Percentiles rank a stretch among this genome's conserved stretches.
Evolutionary conservation across 1,140 invertebrate genomes (phyloP).

Genomic region (Centruroides sculpturatus): DNA sequence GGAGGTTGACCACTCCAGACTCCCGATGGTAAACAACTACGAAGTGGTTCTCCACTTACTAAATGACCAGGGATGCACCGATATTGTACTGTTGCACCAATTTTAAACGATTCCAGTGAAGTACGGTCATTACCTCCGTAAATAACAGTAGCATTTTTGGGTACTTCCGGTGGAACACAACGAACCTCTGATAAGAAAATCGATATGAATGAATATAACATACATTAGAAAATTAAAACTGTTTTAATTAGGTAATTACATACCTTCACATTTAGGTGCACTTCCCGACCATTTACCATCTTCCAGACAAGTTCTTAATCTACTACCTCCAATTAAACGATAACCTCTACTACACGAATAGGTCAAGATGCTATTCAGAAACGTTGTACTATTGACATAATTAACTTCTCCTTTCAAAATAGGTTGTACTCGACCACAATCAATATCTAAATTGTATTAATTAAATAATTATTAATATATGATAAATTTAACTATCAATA

Average conservation of each 20-base stretch:
- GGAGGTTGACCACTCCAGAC: conserved; percentile 43
- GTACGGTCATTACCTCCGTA: conserved; percentile 64
- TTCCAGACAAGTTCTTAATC: conserved; percentile 46
- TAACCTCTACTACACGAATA: conserved; percentile 69
- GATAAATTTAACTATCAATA: too few relatives aligned
- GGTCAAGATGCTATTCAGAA: conserved; percentile 56
- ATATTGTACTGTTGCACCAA: conserved; percentile 74
- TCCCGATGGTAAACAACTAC: conserved; percentile 28
- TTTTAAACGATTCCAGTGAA: conserved; percentile 54
- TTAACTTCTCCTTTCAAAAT: conserved; percentile 60
- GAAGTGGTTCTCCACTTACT: conserved; percentile 35
- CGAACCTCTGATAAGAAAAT: conserved; percentile 50
- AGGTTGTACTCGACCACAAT: conserved; percentile 69
- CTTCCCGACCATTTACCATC: conserved; percentile 66
- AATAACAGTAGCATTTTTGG: conserved; percentile 65
- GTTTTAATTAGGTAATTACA: background rate
- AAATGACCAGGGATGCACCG: conserved; percentile 78
- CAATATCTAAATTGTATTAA: conserved; percentile 38
- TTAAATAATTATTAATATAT: background rate
- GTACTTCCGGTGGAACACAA: conserved; percentile 60
- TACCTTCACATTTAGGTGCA: conserved; percentile 75
- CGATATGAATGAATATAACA: too few relatives aligned
- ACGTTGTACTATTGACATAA: conserved; percentile 60
- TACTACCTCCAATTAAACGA: conserved; percentile 39
- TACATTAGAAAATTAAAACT: too few relatives aligned